Evolutionary conservation across 2,797 vertebrate genomes (phyloP).

Genomic region (Todus mexicanus): DNA sequence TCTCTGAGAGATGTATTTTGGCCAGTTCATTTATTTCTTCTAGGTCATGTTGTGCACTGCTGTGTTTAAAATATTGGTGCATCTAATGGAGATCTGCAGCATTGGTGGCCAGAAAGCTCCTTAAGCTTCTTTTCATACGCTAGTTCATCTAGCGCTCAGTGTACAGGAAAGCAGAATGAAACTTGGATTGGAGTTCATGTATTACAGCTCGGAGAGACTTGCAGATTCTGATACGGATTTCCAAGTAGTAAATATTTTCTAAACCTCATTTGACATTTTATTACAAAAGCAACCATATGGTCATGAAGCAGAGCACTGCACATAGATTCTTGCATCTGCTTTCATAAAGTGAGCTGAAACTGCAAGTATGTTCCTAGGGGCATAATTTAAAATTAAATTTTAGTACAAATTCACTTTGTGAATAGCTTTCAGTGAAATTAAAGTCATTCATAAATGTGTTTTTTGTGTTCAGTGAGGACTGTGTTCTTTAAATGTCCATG

Average conservation of each 20-base stretch:
- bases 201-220: neutral
- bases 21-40: neutral
- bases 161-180: neutral
- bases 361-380: neutral
- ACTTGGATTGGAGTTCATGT: neutral
- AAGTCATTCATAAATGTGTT: neutral
- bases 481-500: neutral
- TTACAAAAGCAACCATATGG: neutral
- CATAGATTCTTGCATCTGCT: neutral
- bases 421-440: neutral
- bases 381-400: conserved; percentile 10
- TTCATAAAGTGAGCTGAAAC: neutral
- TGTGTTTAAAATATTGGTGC: neutral
- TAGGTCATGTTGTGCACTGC: neutral
- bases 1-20: neutral
- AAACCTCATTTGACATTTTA: neutral
- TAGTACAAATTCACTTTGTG: neutral
- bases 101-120: neutral
- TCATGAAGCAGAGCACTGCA: neutral
- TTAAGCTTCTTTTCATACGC: neutral
- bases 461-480: neutral
- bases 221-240: neutral
- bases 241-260: conserved; percentile 21
- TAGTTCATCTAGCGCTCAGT: too few species aligned
- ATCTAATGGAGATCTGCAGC: neutral